Evolutionary conservation across 2,888 invertebrate species (phyloP), one percentile per base, ranked within the genome.

Genomic region (Argyresthia goedartella): DNA sequence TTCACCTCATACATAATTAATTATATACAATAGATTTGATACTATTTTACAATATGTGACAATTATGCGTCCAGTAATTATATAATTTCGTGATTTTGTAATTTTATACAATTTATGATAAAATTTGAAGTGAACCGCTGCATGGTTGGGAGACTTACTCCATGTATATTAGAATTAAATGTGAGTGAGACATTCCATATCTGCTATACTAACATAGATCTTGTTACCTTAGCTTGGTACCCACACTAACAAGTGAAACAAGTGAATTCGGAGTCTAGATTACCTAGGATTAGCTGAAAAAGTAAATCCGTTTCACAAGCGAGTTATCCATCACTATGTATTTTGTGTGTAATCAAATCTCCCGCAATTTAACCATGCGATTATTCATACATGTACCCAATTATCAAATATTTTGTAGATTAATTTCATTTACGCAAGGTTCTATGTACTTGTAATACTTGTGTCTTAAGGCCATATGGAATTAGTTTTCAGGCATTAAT

Each of bases 101-200:
- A 82, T 86, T 86, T 86, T 85, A 84, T 86, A 85, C 79, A 79
- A 79, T 82, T 84, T 70, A 78, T 76, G 73, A 50, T 13, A 44
- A 69, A 84, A 80, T 81, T 80, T 59, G 63, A 75, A 72, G 79
- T 81, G 76, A 73, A 76, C 73, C 66, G 70, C 72, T 73, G 75
- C 72, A 75, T 72, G 68, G 69, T 71, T 69, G 70, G 74, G 71
- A 73, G 67, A 65, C 62, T 60, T 63, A 62, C 66, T 71, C 73
- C 70, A 63, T 67, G 59, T 71, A 70, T 72, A 73, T 74, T 74
- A 78, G 76, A 76, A 67, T 72, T 81, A 71, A 73, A 76, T 58
- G 70, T 69, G 72, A 81, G 76, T 81, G 85, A 85, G 86, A 86
- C 86, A 86, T 86, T 86, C 86, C 86, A 86, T 86, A 86, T 86